phyloP scores from a whole-genome alignment of 2,797 vertebrate species.

The Phataginus tetradactyla region DNA sequence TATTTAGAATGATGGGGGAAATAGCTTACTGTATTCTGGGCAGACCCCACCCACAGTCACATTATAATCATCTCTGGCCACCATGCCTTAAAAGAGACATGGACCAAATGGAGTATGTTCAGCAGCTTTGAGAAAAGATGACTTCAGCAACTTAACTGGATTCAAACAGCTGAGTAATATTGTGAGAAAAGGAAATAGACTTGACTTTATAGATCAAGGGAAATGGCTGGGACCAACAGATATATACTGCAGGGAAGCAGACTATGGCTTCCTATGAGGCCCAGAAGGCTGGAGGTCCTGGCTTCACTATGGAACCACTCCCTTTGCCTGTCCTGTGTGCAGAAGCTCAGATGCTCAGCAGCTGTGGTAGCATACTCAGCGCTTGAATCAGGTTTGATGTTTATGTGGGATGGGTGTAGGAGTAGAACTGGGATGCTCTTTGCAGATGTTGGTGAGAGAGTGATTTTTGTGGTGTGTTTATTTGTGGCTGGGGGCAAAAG shows the following conservation, averaged over 20 bases:
- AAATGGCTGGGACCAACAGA: neutral
- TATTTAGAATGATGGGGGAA: neutral
- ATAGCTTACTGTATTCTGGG: neutral
- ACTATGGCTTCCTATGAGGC: neutral
- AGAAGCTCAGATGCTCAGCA: neutral
- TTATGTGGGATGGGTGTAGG: neutral
- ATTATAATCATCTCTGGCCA: neutral
- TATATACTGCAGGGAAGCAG: neutral
- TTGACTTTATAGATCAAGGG: neutral
- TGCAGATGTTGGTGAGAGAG: neutral
- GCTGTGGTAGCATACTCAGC: neutral
- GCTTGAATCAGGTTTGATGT: neutral
- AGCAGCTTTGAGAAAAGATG: neutral
- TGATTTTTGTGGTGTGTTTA: neutral
- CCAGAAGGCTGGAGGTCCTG: neutral
- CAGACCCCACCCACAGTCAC: neutral
- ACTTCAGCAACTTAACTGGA: neutral
- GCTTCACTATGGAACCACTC: neutral
- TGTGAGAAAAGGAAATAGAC: neutral
- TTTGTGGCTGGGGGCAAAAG: neutral
- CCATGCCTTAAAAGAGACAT: neutral
- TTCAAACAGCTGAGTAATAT: neutral
- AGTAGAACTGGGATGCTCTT: neutral
- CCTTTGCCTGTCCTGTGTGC: rapidly evolving
- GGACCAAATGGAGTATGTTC: neutral